Conservation (phyloP, 2,888 invertebrate genomes). For the Eupelmus urozonus region DNA sequence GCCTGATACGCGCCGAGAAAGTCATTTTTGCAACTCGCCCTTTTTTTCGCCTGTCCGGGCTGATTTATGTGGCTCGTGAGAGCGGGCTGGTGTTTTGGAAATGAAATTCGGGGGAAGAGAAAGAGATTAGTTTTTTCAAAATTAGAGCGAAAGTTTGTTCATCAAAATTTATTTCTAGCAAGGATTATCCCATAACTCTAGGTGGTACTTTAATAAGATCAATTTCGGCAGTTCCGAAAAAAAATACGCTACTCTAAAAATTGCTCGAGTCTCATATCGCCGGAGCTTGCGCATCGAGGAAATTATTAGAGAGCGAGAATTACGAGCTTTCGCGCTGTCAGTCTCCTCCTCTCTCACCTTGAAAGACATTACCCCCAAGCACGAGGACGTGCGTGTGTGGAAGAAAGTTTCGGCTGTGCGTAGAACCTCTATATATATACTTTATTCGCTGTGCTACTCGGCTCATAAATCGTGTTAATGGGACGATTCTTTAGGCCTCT, state of each 20-base stretch:
- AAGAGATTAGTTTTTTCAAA: no score
- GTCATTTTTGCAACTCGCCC: not conserved
- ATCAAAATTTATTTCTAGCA: no score
- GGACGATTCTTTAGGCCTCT: constrained; percentile 69
- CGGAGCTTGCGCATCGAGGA: not conserved
- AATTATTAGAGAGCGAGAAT: constrained; percentile 1
- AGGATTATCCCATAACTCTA: no score
- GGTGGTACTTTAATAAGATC: no score
- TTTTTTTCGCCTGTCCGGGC: no score
- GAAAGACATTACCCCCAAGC: not conserved
- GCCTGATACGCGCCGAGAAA: not conserved
- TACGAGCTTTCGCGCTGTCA: not conserved
- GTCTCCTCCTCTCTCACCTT: not conserved
- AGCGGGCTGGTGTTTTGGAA: no score
- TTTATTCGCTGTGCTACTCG: constrained; percentile 66
- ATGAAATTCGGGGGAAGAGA: no score
- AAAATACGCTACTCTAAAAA: no score
- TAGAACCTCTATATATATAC: constrained; percentile 53
- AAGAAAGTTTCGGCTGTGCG: not conserved
- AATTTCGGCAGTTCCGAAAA: no score
- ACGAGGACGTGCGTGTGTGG: not conserved
- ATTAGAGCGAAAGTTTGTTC: no score
- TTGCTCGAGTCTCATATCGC: no score
- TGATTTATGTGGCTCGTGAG: no score
- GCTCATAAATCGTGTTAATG: constrained; percentile 71